Base-by-base conservation (phyloP, 1,140 invertebrate species). In the Dendrolimus punctatus region DNA sequence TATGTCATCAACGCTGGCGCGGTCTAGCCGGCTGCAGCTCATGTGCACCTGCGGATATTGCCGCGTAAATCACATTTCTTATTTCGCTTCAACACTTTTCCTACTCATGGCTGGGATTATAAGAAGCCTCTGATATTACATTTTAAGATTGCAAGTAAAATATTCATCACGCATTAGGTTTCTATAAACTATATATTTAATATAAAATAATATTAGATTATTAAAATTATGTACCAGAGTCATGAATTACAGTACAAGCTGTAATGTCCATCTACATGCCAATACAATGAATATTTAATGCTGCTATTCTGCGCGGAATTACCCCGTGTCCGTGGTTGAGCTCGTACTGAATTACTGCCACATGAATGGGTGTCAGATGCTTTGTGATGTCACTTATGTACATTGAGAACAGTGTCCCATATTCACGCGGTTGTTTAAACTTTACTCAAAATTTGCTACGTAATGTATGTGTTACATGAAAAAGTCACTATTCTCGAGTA, bases 261-360 rank as follows among this genome's bases (percentile, higher is more conserved):
- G 70, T 77, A 75, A 76, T 73, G 67, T 68, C 71, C 71, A 75
- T 73, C 71, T 76, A 76, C 78, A 76, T 76, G 73, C 76, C 77
- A 78, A 80, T 79, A 74, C 73, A 68, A 80, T 84, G 80, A 80
- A 80, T 80, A 82, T 80, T 81, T 77, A 80, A 80, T 76, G 74
- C 67, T 66, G 71, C 69, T 71, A 73, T 74, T 76, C 74, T 73
- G 72, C 60, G 55, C 64, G 64, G 64, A 79, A 84, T 84, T 80
- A 80, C 71, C 70, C 62, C 68, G 60, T 69, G 69, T 69, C 73
- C 75, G 71, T 74, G 64, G 71, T 72, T 67, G 70, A 73, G 74
- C 71, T 73, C 73, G 62, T 64, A 53, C 71, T 77, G 68, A 77
- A 79, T 79, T 77, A 83, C 74, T 71, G 68, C 68, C 62, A 57